Conservation (phyloP, 2,113 vertebrate genomes). For the Bungarus multicinctus region DNA sequence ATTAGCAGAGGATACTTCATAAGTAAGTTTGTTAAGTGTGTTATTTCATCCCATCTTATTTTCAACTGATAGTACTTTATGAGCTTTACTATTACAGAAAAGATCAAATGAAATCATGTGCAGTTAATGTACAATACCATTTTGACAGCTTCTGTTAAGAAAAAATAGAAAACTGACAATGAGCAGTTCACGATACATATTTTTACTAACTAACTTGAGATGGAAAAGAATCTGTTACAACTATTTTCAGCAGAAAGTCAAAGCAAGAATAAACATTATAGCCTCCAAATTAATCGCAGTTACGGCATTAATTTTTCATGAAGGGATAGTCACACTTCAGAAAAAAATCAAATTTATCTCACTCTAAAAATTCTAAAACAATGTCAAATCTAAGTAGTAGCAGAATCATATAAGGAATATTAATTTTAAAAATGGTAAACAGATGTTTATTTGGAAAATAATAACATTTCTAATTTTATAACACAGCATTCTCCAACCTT, state of each 20-base stretch:
- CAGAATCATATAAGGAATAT: background rate
- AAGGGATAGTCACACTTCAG: background rate
- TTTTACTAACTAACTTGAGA: background rate
- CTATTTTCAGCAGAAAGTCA: background rate
- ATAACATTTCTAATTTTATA: background rate
- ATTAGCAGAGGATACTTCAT: background rate
- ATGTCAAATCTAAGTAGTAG: background rate
- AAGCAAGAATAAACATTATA: rapidly evolving
- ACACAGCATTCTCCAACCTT: background rate
- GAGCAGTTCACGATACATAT: background rate
- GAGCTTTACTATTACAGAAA: background rate
- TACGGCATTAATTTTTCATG: background rate
- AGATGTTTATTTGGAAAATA: background rate
- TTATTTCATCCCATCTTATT: background rate
- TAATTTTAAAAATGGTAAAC: background rate
- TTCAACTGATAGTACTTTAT: background rate
- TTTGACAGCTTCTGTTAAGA: background rate
- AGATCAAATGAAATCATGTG: background rate
- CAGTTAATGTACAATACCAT: background rate
- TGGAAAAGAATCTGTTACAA: background rate
- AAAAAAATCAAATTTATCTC: background rate
- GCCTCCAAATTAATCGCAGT: background rate
- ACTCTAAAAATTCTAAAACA: background rate
- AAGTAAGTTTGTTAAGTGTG: background rate
- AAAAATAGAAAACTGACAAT: background rate